Evolutionary conservation across 2,888 invertebrate genomes (phyloP).

Genomic region (Nineta flava): DNA sequence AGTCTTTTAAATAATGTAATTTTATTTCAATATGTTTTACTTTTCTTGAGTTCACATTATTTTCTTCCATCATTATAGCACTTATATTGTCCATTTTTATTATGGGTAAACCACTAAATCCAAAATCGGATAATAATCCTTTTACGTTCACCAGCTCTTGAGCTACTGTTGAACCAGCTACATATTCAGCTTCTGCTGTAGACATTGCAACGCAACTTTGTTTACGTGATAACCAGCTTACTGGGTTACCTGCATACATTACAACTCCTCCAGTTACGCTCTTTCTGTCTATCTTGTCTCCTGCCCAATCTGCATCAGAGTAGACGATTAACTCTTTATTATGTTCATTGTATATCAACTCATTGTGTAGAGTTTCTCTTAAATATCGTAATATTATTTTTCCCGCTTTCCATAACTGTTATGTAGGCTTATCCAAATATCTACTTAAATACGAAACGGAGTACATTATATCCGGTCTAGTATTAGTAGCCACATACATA

Average conservation of each 20-base stretch:
- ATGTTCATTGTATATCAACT: background rate
- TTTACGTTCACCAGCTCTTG: background rate
- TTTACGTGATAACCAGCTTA: background rate
- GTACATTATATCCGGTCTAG: background rate
- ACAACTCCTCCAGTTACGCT: background rate
- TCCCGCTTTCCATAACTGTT: background rate
- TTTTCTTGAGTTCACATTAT: too few relatives aligned
- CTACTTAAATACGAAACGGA: background rate
- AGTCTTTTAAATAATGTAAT: too few relatives aligned
- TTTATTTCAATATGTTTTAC: too few relatives aligned
- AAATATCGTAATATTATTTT: background rate
- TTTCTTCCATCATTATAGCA: background rate
- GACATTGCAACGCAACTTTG: background rate
- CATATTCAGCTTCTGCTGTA: background rate
- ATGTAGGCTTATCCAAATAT: background rate
- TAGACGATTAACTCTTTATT: background rate
- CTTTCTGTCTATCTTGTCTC: background rate
- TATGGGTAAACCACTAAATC: background rate
- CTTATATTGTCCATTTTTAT: background rate
- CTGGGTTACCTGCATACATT: background rate
- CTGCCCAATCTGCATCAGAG: background rate
- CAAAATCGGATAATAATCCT: background rate
- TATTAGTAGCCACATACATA: background rate
- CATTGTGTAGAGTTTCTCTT: background rate
- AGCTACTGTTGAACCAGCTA: background rate